These are phyloP conservation scores for Dicyrtomina minuta DNA, from an alignment of 2,888 invertebrate genomes.

Conservation along the genomic window DNA sequence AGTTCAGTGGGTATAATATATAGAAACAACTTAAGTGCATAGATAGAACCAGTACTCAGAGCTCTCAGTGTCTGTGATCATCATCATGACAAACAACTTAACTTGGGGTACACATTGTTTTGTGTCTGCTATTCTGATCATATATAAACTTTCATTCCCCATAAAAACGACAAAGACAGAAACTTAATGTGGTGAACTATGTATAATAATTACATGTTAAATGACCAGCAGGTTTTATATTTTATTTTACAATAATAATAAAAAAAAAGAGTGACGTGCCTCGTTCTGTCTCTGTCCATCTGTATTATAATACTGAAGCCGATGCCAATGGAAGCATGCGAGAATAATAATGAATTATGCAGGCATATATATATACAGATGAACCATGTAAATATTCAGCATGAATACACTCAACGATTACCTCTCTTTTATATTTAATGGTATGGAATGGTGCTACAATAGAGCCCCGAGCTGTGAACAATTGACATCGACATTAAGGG, in stretches of 20 bases:
- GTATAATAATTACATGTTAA: neutral
- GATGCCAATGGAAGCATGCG: no score
- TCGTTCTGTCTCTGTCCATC: neutral
- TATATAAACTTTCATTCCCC: neutral
- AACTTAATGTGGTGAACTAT: no score
- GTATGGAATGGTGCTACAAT: slow-evolving; percentile 4
- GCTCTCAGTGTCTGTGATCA: no score
- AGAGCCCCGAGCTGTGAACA: neutral
- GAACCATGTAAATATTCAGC: neutral
- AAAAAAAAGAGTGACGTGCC: no score
- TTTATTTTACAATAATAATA: neutral
- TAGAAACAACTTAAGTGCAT: no score
- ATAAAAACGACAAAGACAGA: neutral
- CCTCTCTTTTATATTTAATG: neutral
- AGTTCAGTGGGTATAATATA: no score
- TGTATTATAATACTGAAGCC: neutral
- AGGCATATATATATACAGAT: neutral
- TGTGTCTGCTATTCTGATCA: no score
- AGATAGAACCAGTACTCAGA: no score
- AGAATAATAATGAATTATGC: neutral
- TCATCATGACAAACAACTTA: no score
- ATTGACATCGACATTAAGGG: no score
- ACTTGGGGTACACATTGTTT: no score
- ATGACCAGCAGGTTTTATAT: neutral
- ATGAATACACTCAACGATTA: no score